These are phyloP conservation scores for Patella vulgata DNA, from an alignment of 1,140 invertebrate species.

Conservation along the genomic window DNA sequence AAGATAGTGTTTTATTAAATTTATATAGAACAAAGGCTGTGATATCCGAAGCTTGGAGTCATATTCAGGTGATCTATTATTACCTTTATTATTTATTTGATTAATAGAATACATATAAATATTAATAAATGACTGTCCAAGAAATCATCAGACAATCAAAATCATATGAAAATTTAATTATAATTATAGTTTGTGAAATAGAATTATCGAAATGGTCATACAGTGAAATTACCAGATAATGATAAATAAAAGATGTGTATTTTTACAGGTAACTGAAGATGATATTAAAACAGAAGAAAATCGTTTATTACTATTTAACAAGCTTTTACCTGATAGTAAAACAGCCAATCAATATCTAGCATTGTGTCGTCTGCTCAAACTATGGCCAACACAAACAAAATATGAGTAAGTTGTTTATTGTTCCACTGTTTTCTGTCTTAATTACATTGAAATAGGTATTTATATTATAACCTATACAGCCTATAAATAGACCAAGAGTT, in stretches of 20 bases:
- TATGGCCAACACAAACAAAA: constrained; percentile 42
- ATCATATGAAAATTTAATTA: no score
- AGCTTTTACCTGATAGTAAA: constrained; percentile 25
- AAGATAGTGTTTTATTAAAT: constrained; percentile 44
- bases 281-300: constrained; percentile 33
- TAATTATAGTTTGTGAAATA: no score
- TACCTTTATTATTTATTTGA: no score
- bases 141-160: no score
- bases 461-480: background rate
- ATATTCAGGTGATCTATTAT: constrained; percentile 37
- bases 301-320: constrained; percentile 29
- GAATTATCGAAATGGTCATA: no score
- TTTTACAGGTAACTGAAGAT: constrained; percentile 28
- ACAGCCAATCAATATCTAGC: constrained; percentile 29
- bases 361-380: constrained; percentile 39
- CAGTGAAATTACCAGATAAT: no score
- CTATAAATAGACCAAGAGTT: constrained; percentile 7
- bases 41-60: constrained; percentile 42
- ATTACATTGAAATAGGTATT: background rate
- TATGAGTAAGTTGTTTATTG: background rate
- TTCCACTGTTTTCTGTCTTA: no score
- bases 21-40: constrained; percentile 56
- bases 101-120: no score
- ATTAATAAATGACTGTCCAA: no score
- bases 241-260: no score